Evolutionary conservation across 2,888 invertebrate genomes (phyloP), one percentile per base, ranked within the genome.

Genomic region (Smittia aterrima): DNA sequence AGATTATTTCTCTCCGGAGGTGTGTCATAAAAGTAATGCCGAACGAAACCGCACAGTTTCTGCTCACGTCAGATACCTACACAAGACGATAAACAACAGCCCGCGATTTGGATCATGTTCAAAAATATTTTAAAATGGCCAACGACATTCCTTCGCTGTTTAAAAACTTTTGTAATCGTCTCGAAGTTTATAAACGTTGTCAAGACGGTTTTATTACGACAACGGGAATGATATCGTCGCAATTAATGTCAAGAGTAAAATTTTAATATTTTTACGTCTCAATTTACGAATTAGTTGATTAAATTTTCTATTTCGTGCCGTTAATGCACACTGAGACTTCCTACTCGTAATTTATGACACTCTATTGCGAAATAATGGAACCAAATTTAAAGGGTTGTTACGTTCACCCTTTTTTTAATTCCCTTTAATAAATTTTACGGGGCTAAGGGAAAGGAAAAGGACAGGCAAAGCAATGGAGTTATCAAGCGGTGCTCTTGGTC

Each of bases 281-380:
- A 66, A 66, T 66, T 66, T 25, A 66, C 32, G 66, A 66, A 66
- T 66, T 66, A 66, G 66, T 66, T 66, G 66, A 66, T 66, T 66
- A 66, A 66, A 22, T 66, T 66, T 66, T 66, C 16, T 24, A 1
- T n/a, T 66, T 66, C 22, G 58, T 58, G 58, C 22, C n/a, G 58
- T 25, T 58, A 64, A 64, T 64, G 64, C 64, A 64, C 64, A 22
- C 11, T 18, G 9, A 58, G 20, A 4, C 20, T 13, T 58, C 22
- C 25, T 27, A 66, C 25, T 38, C 16, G 1, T 66, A 66, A 66
- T 66, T 66, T 66, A 66, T 66, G 38, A 16, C 66, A 20, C 38
- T 66, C 13, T 18, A n/a, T 20, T 16, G 66, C 25, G 66, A 66
- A 66, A 66, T 64, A 64, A 64, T 64, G 64, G 25, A 1, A 64